A percentile compares a stretch with the other conserved stretches of the same genome.
Conservation (phyloP, 2,797 vertebrate genomes). For the Notamacropus eugenii region DNA sequence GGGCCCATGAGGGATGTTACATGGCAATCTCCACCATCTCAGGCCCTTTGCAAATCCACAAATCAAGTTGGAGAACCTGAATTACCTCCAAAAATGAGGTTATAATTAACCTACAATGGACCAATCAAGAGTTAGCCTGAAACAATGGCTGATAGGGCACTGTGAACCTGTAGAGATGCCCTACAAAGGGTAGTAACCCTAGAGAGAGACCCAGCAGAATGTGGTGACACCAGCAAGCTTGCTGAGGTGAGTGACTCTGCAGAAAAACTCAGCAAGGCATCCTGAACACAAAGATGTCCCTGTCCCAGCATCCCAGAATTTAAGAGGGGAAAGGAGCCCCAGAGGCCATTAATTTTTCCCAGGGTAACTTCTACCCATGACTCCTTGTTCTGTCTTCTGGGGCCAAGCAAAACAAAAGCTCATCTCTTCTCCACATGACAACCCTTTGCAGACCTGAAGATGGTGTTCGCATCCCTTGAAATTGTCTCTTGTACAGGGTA, state of each 20-base stretch:
- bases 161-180: not conserved
- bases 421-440: not conserved
- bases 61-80: not conserved
- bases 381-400: not conserved
- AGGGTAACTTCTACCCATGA: not conserved
- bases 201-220: not conserved
- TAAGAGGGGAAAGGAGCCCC: not conserved
- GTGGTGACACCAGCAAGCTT: not conserved
- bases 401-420: not conserved
- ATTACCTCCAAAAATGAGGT: not conserved
- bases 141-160: not conserved
- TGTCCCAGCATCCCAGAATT: not conserved
- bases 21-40: not conserved
- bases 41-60: not conserved
- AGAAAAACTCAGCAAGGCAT: not conserved
- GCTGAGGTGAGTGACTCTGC: not conserved
- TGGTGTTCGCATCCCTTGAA: not conserved
- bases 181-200: not conserved
- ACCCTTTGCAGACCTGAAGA: not conserved
- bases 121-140: not conserved
- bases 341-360: not conserved
- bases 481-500: not conserved
- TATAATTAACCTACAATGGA: not conserved
- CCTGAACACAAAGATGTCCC: not conserved
- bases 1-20: not conserved